Percentiles rank a stretch among this genome's conserved stretches.
Conservation (phyloP, 1,140 invertebrate genomes). For the Sogatella furcifera region DNA sequence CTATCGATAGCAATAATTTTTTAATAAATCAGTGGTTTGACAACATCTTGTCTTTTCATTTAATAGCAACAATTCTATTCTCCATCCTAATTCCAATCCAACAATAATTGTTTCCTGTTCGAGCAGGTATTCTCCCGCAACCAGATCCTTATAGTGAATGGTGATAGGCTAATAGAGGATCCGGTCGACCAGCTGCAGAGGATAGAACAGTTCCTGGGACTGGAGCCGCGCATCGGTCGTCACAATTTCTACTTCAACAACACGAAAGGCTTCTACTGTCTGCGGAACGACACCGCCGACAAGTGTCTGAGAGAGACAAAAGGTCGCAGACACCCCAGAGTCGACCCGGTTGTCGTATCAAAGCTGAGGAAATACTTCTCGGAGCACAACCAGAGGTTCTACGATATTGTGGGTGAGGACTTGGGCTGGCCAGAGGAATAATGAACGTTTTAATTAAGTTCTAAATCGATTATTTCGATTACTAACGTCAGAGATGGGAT, state of each 20-base stretch:
- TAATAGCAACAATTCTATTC: no score
- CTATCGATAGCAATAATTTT: no score
- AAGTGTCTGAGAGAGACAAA: constrained; percentile 92
- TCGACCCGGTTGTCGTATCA: constrained; percentile 73
- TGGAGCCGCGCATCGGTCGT: constrained; percentile 64
- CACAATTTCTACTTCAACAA: constrained; percentile 95
- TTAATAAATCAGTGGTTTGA: no score
- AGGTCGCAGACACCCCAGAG: constrained; percentile 81
- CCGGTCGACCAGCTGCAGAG: constrained; percentile 80
- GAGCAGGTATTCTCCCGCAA: constrained; percentile 63
- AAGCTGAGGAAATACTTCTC: constrained; percentile 84
- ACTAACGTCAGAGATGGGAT: background rate
- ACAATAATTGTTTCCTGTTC: constrained; percentile 16
- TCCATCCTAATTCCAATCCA: no score
- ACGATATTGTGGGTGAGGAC: constrained; percentile 83
- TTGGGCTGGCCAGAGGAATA: constrained; percentile 82
- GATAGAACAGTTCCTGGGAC: constrained; percentile 79
- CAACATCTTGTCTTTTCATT: no score
- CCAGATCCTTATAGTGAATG: constrained; percentile 90
- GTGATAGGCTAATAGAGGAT: constrained; percentile 88
- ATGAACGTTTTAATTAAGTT: background rate
- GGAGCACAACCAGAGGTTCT: constrained; percentile 92
- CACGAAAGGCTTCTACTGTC: constrained; percentile 94
- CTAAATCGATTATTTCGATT: background rate
- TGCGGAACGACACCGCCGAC: constrained; percentile 72